Percentiles rank a stretch among this genome's conserved stretches.
phyloP scores from a whole-genome alignment of 2,113 vertebrate species.

The Laticauda laticaudata region DNA sequence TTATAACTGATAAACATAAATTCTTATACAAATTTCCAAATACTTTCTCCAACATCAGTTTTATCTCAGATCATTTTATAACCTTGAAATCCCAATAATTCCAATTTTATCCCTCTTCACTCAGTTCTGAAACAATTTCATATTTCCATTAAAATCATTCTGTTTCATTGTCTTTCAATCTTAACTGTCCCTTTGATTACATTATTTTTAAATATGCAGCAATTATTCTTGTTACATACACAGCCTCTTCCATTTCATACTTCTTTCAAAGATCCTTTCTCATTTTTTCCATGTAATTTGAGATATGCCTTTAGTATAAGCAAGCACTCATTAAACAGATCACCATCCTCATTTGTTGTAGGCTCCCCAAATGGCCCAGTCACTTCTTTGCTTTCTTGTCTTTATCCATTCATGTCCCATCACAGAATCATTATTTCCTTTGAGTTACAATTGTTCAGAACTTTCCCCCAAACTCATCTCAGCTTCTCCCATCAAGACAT shows the following conservation, averaged over 20 bases:
- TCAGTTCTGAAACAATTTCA: neutral
- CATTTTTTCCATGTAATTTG: neutral
- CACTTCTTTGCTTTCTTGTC: neutral
- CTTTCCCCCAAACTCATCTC: neutral
- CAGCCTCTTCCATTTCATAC: neutral
- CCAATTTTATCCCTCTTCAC: neutral
- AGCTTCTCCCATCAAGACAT: neutral
- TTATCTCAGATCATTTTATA: neutral
- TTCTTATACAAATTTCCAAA: neutral
- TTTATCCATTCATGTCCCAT: neutral
- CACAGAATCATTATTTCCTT: neutral
- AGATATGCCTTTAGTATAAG: neutral
- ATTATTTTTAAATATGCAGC: neutral
- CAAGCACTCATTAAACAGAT: neutral
- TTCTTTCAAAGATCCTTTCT: neutral
- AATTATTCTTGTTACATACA: neutral
- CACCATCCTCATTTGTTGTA: neutral
- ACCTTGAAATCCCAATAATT: neutral
- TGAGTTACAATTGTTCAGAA: neutral
- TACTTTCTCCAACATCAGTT: neutral
- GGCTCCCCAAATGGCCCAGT: neutral
- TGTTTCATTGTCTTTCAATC: neutral
- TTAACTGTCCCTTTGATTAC: neutral
- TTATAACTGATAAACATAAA: neutral
- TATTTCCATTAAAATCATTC: neutral